A percentile compares a stretch with the other conserved stretches of the same genome.
phyloP scores from a whole-genome alignment of 1,140 invertebrate species.

The Eriocheir sinensis region DNA sequence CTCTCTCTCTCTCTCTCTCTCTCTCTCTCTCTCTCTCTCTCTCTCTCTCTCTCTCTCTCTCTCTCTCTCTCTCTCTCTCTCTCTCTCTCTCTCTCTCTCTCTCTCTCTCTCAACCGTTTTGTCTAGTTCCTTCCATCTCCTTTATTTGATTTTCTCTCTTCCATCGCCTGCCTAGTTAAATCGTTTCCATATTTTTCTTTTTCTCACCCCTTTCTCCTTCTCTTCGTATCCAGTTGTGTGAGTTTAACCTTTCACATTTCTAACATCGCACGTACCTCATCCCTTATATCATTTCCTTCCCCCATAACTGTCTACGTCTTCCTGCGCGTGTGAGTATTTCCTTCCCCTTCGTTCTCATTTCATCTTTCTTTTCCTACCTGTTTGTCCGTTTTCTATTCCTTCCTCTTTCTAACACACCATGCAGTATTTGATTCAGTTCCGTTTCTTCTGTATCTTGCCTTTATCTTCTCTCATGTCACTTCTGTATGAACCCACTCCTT shows the following conservation, averaged over 20 bases:
- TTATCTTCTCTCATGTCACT: too few relatives aligned
- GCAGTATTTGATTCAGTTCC: too few relatives aligned
- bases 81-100: not conserved
- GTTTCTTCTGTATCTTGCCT: too few relatives aligned
- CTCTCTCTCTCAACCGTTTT: not conserved
- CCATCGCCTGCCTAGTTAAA: too few relatives aligned
- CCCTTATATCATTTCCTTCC: not conserved
- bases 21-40: not conserved
- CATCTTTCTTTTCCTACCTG: too few relatives aligned
- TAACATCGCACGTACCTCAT: not conserved
- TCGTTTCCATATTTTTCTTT: not conserved
- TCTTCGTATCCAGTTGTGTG: not conserved
- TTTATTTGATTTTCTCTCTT: not conserved
- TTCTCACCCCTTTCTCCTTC: not conserved
- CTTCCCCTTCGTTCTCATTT: too few relatives aligned
- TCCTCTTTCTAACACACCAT: too few relatives aligned
- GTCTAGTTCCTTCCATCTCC: not conserved
- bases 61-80: conserved; percentile 33
- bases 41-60: not conserved
- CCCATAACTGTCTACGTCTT: not conserved
- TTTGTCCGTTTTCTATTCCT: too few relatives aligned
- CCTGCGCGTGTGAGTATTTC: too few relatives aligned
- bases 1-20: conserved; percentile 15
- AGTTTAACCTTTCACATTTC: not conserved
- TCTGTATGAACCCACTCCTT: too few relatives aligned